Percentiles rank a stretch among this genome's conserved stretches.
These are phyloP conservation scores for Eupristina koningsbergeri DNA, from an alignment of 1,140 invertebrate genomes.

Conservation along the genomic window DNA sequence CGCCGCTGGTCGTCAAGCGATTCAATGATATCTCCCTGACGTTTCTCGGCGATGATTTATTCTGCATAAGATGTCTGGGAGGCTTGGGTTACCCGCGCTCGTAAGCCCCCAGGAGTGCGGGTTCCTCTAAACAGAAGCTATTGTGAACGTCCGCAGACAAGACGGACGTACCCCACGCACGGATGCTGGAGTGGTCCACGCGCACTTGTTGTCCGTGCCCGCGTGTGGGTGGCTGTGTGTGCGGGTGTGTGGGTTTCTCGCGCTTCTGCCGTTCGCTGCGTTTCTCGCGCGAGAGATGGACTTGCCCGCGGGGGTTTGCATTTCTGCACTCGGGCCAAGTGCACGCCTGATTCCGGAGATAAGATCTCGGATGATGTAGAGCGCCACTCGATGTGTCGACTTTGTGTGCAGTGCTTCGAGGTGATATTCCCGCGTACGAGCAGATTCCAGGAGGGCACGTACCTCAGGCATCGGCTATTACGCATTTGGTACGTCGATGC, in stretches of 20 bases:
- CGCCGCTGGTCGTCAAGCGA: conserved; percentile 64
- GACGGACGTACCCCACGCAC: conserved; percentile 70
- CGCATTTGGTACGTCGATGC: too few species aligned
- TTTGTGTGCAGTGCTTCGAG: neutral
- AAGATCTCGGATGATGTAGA: conserved; percentile 14
- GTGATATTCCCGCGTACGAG: neutral
- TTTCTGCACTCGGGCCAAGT: conserved; percentile 25
- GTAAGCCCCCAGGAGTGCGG: conserved; percentile 57
- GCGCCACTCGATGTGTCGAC: conserved; percentile 45
- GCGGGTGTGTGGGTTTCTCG: neutral
- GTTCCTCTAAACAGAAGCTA: conserved; percentile 73
- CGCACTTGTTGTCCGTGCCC: conserved; percentile 48
- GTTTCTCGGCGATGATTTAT: conserved; percentile 71
- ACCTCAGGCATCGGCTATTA: too few species aligned
- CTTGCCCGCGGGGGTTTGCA: conserved; percentile 14
- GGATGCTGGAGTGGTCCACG: too few species aligned
- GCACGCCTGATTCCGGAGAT: conserved; percentile 35
- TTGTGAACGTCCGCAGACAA: conserved; percentile 68
- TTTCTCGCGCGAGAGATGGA: conserved; percentile 25
- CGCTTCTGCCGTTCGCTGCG: neutral
- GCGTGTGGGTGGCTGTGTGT: neutral
- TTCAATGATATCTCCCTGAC: conserved; percentile 71
- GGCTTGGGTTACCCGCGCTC: conserved; percentile 68
- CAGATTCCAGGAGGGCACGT: neutral
- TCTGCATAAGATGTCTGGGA: conserved; percentile 67